These are phyloP conservation scores for Erythrocercus mccallii DNA, from an alignment of 2,113 vertebrate species.

Conservation along the genomic window DNA sequence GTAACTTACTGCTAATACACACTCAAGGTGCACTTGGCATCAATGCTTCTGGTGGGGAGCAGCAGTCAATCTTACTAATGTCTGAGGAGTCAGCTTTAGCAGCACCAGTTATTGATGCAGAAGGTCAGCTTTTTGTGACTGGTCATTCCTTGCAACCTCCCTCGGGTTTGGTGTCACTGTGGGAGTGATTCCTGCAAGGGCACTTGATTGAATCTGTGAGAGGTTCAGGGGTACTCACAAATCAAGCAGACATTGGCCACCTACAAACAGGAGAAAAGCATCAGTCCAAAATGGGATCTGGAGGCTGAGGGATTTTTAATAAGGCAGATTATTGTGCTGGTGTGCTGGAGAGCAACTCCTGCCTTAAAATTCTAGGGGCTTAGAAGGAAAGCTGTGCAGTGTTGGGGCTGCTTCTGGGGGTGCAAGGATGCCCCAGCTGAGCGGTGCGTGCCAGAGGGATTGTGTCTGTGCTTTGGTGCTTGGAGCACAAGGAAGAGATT, in stretches of 20 bases:
- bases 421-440: not conserved
- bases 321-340: not conserved
- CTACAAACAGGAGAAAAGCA: not conserved
- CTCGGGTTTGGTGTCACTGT: not conserved
- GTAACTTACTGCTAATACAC: conserved; percentile 14
- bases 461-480: not conserved
- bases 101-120: not conserved
- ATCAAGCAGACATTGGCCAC: not conserved
- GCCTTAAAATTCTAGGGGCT: not conserved
- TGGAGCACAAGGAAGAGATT: not conserved
- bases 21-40: not conserved
- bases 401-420: not conserved
- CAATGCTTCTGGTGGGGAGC: not conserved
- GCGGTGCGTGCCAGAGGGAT: fast-evolving
- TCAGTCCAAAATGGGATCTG: fast-evolving
- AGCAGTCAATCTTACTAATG: not conserved
- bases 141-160: not conserved
- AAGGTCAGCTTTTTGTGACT: not conserved
- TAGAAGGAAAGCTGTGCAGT: not conserved
- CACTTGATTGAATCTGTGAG: not conserved
- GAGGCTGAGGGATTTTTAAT: not conserved
- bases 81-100: not conserved
- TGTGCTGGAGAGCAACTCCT: not conserved
- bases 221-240: not conserved
- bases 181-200: not conserved